Evolutionary conservation across 2,113 vertebrate species (phyloP).

Genomic region (Shinisaurus crocodilurus): DNA sequence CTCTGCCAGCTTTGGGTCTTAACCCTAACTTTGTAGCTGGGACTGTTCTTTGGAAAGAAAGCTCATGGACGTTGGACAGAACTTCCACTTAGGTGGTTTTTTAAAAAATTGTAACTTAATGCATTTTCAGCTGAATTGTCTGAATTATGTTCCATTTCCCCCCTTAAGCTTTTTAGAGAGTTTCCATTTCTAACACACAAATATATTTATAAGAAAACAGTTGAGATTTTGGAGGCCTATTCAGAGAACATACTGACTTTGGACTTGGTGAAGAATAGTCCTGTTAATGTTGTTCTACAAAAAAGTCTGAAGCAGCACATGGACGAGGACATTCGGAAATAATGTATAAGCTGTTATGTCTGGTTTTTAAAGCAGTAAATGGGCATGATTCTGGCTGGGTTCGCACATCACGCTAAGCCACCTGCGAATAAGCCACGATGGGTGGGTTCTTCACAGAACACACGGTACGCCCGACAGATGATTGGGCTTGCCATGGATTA

Average conservation of each 20-base stretch:
- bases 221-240: slow-evolving; percentile 75
- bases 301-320: slow-evolving; percentile 67
- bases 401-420: too few species aligned
- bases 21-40: neutral
- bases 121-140: neutral
- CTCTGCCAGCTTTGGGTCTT: neutral
- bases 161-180: slow-evolving; percentile 76
- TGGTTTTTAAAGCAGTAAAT: slow-evolving; percentile 5
- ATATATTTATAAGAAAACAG: slow-evolving; percentile 75
- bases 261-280: slow-evolving; percentile 67
- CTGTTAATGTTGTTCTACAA: slow-evolving; percentile 67
- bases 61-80: neutral
- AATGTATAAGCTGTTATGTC: slow-evolving; percentile 60
- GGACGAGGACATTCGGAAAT: slow-evolving; percentile 71
- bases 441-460: too few species aligned
- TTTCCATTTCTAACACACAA: slow-evolving; percentile 75
- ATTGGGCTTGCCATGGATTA: too few species aligned
- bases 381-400: neutral
- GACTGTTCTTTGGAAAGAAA: neutral
- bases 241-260: slow-evolving; percentile 74
- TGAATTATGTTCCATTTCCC: slow-evolving; percentile 21
- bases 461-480: too few species aligned
- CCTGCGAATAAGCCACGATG: too few species aligned
- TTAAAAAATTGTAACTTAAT: neutral
- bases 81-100: neutral